A percentile compares a stretch with the other conserved stretches of the same genome.
These are phyloP conservation scores for Pseudeuparius sepicola DNA, from an alignment of 2,888 invertebrate genomes.

Conservation along the genomic window DNA sequence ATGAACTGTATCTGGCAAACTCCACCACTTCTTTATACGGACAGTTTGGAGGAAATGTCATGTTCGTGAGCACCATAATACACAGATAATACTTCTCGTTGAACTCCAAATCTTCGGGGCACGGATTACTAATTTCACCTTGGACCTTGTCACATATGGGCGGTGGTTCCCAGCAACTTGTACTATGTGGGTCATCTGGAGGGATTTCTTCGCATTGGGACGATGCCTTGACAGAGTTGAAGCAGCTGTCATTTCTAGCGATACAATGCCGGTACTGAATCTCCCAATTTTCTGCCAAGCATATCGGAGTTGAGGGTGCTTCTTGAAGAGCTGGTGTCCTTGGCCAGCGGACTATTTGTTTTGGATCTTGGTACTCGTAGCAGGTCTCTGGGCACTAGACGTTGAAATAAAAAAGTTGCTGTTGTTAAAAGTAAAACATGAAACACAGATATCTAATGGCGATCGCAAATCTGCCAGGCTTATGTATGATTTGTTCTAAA, in stretches of 20 bases:
- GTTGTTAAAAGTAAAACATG: too few relatives aligned
- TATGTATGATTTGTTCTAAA: too few relatives aligned
- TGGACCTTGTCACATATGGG: conserved; percentile 18
- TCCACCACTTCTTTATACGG: conserved; percentile 22
- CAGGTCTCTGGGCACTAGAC: too few relatives aligned
- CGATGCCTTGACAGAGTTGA: neutral
- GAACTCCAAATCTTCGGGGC: conserved; percentile 18
- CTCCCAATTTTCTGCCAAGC: conserved; percentile 15
- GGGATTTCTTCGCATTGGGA: too few relatives aligned
- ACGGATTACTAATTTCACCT: conserved; percentile 20
- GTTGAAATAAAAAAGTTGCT: too few relatives aligned
- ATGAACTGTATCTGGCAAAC: conserved; percentile 21
- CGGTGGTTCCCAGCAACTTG: conserved; percentile 19
- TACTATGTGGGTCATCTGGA: too few relatives aligned
- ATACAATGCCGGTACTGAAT: conserved; percentile 17
- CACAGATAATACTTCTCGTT: conserved; percentile 17
- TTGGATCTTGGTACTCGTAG: too few relatives aligned
- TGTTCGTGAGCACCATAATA: conserved; percentile 17
- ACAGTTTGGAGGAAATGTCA: conserved; percentile 24
- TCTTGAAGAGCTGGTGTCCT: conserved; percentile 1
- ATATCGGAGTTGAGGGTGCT: conserved; percentile 16
- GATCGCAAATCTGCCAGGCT: too few relatives aligned
- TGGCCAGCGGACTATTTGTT: too few relatives aligned
- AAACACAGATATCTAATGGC: too few relatives aligned
- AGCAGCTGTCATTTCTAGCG: conserved; percentile 7